Conservation (phyloP, 1,140 invertebrate genomes). For the Hylyphantes graminicola region DNA sequence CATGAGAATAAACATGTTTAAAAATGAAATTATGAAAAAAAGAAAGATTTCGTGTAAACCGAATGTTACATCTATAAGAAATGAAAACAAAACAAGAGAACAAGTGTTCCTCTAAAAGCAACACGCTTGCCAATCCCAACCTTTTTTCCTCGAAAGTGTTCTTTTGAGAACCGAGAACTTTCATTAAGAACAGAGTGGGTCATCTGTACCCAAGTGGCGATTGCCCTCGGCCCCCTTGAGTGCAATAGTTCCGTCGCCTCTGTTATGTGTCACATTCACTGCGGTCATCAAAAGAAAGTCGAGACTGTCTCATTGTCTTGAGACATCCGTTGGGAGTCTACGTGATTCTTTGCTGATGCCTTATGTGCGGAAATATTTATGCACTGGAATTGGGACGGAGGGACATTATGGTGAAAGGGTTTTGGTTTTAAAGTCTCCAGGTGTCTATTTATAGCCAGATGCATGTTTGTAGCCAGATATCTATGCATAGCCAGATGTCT, state of each 20-base stretch:
- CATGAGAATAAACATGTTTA: no score
- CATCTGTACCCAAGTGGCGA: slow-evolving; percentile 29
- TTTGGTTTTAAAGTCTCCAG: no score
- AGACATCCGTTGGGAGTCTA: not conserved
- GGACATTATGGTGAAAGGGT: no score
- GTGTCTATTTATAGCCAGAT: no score
- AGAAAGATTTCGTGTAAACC: no score
- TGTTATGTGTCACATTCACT: slow-evolving; percentile 34
- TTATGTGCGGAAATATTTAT: slow-evolving; percentile 1
- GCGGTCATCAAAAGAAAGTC: slow-evolving; percentile 32
- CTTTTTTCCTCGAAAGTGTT: not conserved
- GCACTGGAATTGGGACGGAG: not conserved
- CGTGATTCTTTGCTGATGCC: slow-evolving; percentile 2
- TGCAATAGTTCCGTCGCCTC: slow-evolving; percentile 1
- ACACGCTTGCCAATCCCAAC: no score
- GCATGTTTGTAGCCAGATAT: no score
- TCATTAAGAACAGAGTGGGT: slow-evolving; percentile 8
- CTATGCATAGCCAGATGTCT: no score
- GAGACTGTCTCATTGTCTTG: slow-evolving; percentile 23
- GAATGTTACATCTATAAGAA: no score
- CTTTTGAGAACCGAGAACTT: slow-evolving; percentile 31
- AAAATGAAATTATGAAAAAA: no score
- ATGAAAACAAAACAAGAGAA: no score
- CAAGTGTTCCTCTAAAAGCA: no score
- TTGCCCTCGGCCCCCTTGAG: slow-evolving; percentile 15